These are phyloP conservation scores for Morinoia aosen DNA, from an alignment of 2,888 invertebrate species.

Conservation along the genomic window DNA sequence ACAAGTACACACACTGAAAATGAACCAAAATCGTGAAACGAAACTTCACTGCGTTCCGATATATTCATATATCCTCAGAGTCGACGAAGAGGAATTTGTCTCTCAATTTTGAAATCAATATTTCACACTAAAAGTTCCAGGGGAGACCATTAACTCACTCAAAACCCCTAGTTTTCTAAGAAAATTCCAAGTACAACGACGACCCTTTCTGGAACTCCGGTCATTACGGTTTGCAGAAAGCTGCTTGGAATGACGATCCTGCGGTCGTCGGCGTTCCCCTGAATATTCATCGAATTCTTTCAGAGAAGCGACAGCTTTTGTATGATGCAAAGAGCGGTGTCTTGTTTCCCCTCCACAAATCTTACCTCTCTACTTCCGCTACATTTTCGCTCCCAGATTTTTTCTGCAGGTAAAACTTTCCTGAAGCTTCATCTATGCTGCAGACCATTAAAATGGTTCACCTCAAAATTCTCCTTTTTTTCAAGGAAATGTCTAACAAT, in stretches of 20 bases:
- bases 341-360: background rate
- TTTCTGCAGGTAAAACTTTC: background rate
- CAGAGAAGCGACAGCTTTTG: constrained; percentile 15
- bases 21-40: background rate
- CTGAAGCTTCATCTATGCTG: background rate
- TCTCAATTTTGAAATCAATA: background rate
- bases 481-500: background rate
- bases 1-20: background rate
- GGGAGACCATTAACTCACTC: background rate
- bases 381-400: background rate
- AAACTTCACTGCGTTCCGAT: too few relatives aligned
- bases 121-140: background rate
- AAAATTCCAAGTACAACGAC: background rate
- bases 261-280: background rate
- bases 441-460: background rate
- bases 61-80: background rate
- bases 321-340: constrained; percentile 26
- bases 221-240: constrained; percentile 9
- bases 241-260: background rate
- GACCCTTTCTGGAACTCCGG: constrained; percentile 4
- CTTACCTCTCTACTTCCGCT: background rate
- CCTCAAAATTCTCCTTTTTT: background rate
- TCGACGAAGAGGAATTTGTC: background rate
- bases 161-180: background rate
- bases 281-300: constrained; percentile 34